Base-by-base conservation (phyloP, 2,888 invertebrate genomes). In the Agonopterix alstromeriana region DNA sequence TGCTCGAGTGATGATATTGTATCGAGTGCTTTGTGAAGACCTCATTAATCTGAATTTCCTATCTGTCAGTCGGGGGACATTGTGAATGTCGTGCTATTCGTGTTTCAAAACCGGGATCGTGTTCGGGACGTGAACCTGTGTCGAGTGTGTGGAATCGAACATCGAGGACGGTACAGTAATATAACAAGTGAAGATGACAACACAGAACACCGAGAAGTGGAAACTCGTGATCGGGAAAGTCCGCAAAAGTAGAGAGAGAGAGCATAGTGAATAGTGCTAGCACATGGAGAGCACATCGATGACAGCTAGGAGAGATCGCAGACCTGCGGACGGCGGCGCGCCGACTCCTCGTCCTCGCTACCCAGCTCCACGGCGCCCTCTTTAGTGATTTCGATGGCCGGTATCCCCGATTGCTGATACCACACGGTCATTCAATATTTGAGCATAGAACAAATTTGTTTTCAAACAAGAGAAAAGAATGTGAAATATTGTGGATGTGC, bases 321-420 rank as follows among this genome's bases (percentile, higher is more conserved):
- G 87, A 88, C 89, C 87, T 89, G 89, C 73, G 79, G 77, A 65
- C 82, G 83, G 69, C 81, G 84, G 58, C 76, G 81, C 71, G 81
- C 67, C 56, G 79, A 69, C 61, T 87, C 83, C 74, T 89, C 89
- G 65, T 94, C 94, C 77, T 94, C 93, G 77, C 92, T 93, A 82
- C 92, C 91, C 87, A 93, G 91, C 80, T 93, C 93, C 77, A 92
- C 91, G 58, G 77, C 82, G 61, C 80, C 79, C 77, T 95, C 95
- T 91, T 95, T 95, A 76, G 94, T 94, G 82, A 95, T 95, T 91
- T 95, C 95, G 83, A 90, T 90, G 81, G 90, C 89, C 71, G 90
- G 90, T 82, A 90, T 89, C 81, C 90, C 89, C 75, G 89, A 88
- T 83, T 88, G 87, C 88, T 88, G 73, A 83, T 76, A 84, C 85